These are phyloP conservation scores for Bovichtus variegatus DNA, from an alignment of 2,797 vertebrate species.

Conservation along the genomic window DNA sequence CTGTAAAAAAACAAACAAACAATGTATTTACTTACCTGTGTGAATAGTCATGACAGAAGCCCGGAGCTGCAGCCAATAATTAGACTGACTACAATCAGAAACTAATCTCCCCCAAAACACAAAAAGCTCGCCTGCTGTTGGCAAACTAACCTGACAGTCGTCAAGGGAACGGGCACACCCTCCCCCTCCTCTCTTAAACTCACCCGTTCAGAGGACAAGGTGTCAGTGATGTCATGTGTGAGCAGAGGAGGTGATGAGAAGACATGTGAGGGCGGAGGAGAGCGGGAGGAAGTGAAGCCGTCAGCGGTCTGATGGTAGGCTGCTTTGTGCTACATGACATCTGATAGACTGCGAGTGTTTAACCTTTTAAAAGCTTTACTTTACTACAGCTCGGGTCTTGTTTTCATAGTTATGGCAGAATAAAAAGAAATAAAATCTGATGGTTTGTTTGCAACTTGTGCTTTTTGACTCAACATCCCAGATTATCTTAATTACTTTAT, in stretches of 20 bases:
- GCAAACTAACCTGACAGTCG: constrained; percentile 44
- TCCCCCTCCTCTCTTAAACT: neutral
- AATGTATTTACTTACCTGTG: constrained; percentile 75
- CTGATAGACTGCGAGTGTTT: neutral
- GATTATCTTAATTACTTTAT: no score
- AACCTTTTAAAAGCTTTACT: neutral
- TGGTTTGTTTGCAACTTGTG: no score
- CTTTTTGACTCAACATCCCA: no score
- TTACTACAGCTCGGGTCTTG: neutral
- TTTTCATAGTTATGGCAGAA: no score
- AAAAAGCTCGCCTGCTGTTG: constrained; percentile 27
- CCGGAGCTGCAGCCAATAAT: constrained; percentile 17
- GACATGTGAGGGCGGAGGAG: constrained; percentile 35
- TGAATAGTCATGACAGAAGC: constrained; percentile 50
- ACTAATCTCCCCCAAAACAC: constrained; percentile 48
- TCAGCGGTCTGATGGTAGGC: constrained; percentile 29
- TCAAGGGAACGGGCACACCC: constrained; percentile 61
- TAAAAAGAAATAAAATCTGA: no score
- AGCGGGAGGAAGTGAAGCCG: constrained; percentile 35
- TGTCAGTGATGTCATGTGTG: constrained; percentile 52
- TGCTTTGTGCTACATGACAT: neutral
- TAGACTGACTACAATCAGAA: neutral
- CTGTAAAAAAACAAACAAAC: no score
- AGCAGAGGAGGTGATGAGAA: constrained; percentile 24
- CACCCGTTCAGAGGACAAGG: constrained; percentile 51